Percentiles rank a stretch among this genome's conserved stretches.
phyloP scores from a whole-genome alignment of 2,113 vertebrate genomes.

The Terrapene triunguis region DNA sequence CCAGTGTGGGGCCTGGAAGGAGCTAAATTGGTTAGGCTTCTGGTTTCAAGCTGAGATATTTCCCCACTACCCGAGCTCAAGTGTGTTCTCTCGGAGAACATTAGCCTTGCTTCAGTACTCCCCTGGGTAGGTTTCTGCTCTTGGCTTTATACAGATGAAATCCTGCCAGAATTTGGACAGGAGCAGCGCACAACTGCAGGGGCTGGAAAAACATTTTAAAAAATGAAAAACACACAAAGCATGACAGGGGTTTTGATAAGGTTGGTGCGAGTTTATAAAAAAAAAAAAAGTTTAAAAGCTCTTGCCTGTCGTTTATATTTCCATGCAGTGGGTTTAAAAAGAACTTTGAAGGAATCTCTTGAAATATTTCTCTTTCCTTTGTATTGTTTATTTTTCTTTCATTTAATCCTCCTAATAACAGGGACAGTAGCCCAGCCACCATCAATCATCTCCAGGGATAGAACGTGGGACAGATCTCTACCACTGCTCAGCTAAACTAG shows the following conservation, averaged over 20 bases:
- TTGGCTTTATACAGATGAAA: neutral
- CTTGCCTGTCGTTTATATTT: neutral
- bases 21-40: neutral
- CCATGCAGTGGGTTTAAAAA: neutral
- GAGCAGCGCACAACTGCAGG: neutral
- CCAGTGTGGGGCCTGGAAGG: neutral
- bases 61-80: neutral
- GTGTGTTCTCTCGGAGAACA: neutral
- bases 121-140: neutral
- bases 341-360: neutral
- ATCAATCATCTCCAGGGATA: neutral
- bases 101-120: neutral
- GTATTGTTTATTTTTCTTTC: neutral
- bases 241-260: neutral
- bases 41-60: neutral
- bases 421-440: neutral
- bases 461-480: neutral
- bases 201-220: neutral
- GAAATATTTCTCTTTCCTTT: neutral
- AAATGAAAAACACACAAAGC: neutral
- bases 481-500: neutral
- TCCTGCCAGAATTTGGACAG: neutral
- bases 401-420: neutral
- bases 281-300: neutral
- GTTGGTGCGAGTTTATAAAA: neutral